These are phyloP conservation scores for Panorpa germanica DNA, from an alignment of 2,888 invertebrate species.

Conservation along the genomic window DNA sequence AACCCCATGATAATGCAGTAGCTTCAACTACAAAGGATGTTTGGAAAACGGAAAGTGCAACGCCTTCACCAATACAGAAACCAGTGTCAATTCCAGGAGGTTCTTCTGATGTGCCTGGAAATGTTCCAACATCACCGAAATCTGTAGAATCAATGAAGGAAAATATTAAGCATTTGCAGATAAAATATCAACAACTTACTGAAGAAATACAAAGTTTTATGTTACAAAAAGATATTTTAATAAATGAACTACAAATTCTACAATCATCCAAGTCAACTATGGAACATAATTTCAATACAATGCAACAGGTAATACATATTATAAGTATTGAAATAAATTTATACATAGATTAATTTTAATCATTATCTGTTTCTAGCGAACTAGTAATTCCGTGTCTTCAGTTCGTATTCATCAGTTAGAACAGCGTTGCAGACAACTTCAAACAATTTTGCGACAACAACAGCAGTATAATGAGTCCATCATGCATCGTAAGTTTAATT, in stretches of 20 bases:
- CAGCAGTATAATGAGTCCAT: constrained; percentile 41
- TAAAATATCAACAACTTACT: constrained; percentile 17
- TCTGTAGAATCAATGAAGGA: too few species aligned
- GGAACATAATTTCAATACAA: too few species aligned
- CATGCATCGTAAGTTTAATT: constrained; percentile 38
- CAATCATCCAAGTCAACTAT: constrained; percentile 25
- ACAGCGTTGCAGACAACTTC: constrained; percentile 38
- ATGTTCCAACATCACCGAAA: too few species aligned
- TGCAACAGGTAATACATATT: too few species aligned
- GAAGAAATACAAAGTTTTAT: constrained; percentile 24
- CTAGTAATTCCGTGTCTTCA: too few species aligned
- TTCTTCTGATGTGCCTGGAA: too few species aligned
- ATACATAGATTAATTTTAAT: too few species aligned
- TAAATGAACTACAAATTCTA: constrained; percentile 26
- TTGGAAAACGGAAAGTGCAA: too few species aligned
- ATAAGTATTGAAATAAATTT: too few species aligned
- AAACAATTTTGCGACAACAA: constrained; percentile 38
- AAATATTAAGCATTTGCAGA: constrained; percentile 9
- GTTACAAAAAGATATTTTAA: constrained; percentile 22
- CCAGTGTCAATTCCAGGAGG: constrained; percentile 14
- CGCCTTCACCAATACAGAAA: constrained; percentile 16
- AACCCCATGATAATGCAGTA: too few species aligned
- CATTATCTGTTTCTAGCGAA: too few species aligned
- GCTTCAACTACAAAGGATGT: too few species aligned
- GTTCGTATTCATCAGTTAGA: constrained; percentile 33